phyloP scores from a whole-genome alignment of 2,113 vertebrate species.

The Tachysurus vachellii region DNA sequence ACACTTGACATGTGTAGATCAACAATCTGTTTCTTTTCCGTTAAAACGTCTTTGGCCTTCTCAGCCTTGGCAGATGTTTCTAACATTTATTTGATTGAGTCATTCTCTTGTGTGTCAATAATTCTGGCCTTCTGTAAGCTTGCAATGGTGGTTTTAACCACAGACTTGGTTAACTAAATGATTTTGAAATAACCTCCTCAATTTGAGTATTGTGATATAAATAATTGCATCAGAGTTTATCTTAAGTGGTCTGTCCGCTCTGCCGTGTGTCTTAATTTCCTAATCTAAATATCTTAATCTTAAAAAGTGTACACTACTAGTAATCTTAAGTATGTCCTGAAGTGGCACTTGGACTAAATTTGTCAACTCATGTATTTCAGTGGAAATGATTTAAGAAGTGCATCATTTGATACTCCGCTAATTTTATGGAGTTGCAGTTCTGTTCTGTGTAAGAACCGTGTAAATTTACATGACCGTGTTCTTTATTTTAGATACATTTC shows the following conservation, averaged over 20 bases:
- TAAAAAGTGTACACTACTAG: not conserved
- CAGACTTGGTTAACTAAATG: slow-evolving; percentile 5
- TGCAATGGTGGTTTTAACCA: slow-evolving; percentile 8
- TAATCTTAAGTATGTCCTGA: not conserved
- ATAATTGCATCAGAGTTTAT: not conserved
- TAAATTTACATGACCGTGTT: slow-evolving; percentile 2
- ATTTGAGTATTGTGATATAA: not conserved
- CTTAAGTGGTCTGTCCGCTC: not conserved
- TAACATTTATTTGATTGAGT: not conserved
- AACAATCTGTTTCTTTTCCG: not conserved
- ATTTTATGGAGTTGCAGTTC: not conserved
- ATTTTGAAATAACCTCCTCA: slow-evolving; percentile 38
- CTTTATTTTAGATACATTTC: slow-evolving; percentile 82
- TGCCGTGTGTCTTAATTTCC: not conserved
- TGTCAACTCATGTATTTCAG: not conserved
- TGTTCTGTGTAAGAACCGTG: not conserved
- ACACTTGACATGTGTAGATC: not conserved
- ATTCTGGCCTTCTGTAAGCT: not conserved
- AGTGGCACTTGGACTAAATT: not conserved
- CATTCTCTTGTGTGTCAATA: not conserved
- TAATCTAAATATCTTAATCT: not conserved
- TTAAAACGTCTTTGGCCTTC: slow-evolving; percentile 1
- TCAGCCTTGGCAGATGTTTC: not conserved
- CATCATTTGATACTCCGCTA: not conserved
- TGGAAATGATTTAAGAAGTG: not conserved